phyloP scores from a whole-genome alignment of 2,797 vertebrate genomes.

The Tarsius wallacei region DNA sequence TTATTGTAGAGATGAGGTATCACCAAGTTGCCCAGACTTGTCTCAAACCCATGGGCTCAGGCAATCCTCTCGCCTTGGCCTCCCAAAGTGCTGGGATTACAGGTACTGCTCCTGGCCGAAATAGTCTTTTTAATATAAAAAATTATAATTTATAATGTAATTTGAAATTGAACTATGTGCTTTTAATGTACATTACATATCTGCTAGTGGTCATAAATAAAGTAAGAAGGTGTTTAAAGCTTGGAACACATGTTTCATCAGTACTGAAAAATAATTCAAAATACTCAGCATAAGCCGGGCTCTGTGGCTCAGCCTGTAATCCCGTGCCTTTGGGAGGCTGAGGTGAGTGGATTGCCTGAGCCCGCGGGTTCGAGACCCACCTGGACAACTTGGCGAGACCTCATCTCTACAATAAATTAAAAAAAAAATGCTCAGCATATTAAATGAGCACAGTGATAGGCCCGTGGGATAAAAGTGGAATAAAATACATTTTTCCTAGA shows the following conservation, averaged over 20 bases:
- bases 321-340: too few relatives aligned
- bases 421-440: slow-evolving; percentile 35
- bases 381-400: too few relatives aligned
- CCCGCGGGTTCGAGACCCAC: too few relatives aligned
- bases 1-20: too few relatives aligned
- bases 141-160: slow-evolving; percentile 6
- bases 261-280: slow-evolving; percentile 59
- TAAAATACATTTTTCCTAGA: not conserved
- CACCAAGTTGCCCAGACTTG: too few relatives aligned
- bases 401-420: too few relatives aligned
- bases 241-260: slow-evolving; percentile 27
- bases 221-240: slow-evolving; percentile 7
- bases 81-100: too few relatives aligned
- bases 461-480: not conserved
- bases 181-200: not conserved
- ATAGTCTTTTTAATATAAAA: not conserved
- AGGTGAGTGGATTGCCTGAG: too few relatives aligned
- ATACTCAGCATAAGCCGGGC: slow-evolving; percentile 8
- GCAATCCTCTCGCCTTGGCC: too few relatives aligned
- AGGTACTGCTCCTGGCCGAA: not conserved
- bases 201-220: not conserved
- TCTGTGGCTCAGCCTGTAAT: too few relatives aligned
- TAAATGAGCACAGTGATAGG: slow-evolving; percentile 2
- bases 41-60: too few relatives aligned
- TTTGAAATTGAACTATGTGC: not conserved